Base-by-base conservation (phyloP, 2,888 invertebrate genomes). In the Drosophila subsilvestris region DNA sequence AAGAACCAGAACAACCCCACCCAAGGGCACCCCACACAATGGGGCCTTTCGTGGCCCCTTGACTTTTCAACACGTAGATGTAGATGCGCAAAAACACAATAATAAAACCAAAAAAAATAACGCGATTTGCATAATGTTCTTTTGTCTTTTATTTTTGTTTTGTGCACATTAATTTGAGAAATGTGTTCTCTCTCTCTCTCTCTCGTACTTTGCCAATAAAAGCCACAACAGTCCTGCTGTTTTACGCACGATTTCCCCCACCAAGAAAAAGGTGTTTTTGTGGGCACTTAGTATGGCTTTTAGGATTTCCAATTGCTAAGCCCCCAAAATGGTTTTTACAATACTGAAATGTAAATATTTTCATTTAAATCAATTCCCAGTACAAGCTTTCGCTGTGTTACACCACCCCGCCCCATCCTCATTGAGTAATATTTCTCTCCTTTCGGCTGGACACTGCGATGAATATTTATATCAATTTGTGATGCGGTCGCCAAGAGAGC, bases 401-500 rank as follows among this genome's bases (percentile, higher is more conserved):
- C 25, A 25, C 25, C 70, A 61, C 61, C 47, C 27, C 49, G 2
- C 44, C 17, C 22, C 5, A 8, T n/a, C 17, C 12, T 14, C 20
- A 27, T 37, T 14, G 6, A 37, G 14, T 37, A 14, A 37, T 6
- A 37, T 14, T 37, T 6, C 5, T 6, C 14, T 14, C 37, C 14
- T 14, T 37, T 37, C 14, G 2, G 27, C 2, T 7, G n/a, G 8
- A 37, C 25, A 22, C 22, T 7, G 17, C 37, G 51, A 42, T 51
- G 45, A 20, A 65, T 63, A 81, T 81, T 87, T 60, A 75, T 81
- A 84, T 81, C 87, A 81, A 81, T 81, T 81, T 58, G 61, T 45
- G 17, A 48, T 10, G 59, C 10, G 45, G 58, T 48, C 18, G 32
- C 51, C 29, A 53, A n/a, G 58, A 44, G 14, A 37, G 17, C 57